Base-by-base conservation (phyloP, 2,888 invertebrate species). In the Drosophila acutilabella region DNA sequence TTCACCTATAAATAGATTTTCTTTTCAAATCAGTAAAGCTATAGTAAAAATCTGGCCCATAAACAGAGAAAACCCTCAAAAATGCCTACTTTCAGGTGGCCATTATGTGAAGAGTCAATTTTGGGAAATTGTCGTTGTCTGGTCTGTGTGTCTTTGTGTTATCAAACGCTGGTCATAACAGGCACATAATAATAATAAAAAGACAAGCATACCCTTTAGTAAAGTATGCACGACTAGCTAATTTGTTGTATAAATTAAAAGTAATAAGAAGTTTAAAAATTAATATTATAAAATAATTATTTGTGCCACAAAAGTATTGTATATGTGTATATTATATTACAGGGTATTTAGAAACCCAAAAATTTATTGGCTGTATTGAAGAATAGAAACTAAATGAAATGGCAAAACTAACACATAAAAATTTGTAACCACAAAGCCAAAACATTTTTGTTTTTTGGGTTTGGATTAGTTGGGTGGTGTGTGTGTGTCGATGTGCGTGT, bases 321-420 rank as follows among this genome's bases (percentile, higher is more conserved):
- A 2, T 2, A 18, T 18, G 2, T 1, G 18, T 18, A 20, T 20
- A 20, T 20, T 20, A 20, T 18, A 3, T 20, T 53, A 56, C 16
- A 64, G 77, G 62, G 78, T 74, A 66, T 76, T 54, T 56, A 50
- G 30, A 64, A 42, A 41, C 5, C 23, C 3, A 6, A 48, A 45
- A 14, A 54, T 14, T 18, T 47, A 42, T 20, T 20, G 44, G 59
- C 20, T 51, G 6, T 23, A 36, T 13, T n/a, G 33, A 44, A 13
- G 13, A 14, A 20, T 20, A 33, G 58, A 74, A 80, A 70, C 72
- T 80, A 72, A 80, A 80, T 78, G 78, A 80, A 80, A 80, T 80
- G 64, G 56, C 74, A 70, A 68, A 81, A 80, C 81, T 78, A 81
- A 73, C 84, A 79, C 87, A 83, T 79, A 83, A 83, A 86, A 83